These are phyloP conservation scores for Ptyas mucosa DNA, from an alignment of 2,113 vertebrate genomes.

Conservation along the genomic window DNA sequence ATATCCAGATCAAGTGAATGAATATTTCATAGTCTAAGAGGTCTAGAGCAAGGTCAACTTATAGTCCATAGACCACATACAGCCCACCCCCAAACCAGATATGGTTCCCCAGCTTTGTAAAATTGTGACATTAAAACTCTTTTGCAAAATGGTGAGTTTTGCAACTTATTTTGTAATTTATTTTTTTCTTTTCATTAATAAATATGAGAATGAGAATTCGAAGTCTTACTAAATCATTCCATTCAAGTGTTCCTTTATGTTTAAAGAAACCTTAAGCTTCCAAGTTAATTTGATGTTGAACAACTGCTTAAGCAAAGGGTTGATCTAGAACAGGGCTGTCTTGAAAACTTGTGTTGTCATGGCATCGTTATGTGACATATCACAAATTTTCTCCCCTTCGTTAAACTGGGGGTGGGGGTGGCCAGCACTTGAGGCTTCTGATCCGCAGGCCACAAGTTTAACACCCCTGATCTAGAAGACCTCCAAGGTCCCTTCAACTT, in stretches of 20 bases:
- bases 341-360: rapidly evolving
- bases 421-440: too few species aligned
- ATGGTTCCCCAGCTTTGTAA: background rate
- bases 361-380: too few species aligned
- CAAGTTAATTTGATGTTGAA: background rate
- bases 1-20: background rate
- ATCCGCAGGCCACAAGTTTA: too few species aligned
- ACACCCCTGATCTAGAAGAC: background rate
- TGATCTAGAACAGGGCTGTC: background rate
- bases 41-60: background rate
- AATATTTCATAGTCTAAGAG: background rate
- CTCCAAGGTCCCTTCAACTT: background rate
- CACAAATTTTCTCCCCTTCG: too few species aligned
- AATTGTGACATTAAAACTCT: background rate
- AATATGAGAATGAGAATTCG: background rate
- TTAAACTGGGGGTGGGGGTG: too few species aligned
- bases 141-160: background rate
- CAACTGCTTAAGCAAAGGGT: background rate
- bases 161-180: background rate
- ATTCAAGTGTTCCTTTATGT: too few species aligned
- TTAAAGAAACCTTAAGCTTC: background rate
- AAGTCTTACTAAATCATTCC: background rate
- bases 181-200: background rate
- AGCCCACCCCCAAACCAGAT: background rate
- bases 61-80: background rate